These are phyloP conservation scores for Physella acuta DNA, from an alignment of 1,140 invertebrate genomes.

Conservation along the genomic window DNA sequence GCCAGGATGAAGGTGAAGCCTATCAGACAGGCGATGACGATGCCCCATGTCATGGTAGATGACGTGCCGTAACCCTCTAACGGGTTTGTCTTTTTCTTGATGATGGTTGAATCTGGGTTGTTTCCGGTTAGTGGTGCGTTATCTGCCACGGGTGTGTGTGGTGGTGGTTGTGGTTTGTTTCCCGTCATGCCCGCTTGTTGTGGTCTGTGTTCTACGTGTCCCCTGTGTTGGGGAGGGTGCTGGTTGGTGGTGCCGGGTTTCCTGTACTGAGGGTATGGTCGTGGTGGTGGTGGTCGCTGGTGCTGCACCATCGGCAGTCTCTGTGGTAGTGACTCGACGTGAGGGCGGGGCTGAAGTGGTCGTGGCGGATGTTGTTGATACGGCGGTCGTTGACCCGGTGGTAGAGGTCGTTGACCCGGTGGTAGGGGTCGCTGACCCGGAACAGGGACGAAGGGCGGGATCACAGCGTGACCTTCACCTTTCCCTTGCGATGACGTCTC, in stretches of 20 bases:
- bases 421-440: too few species aligned
- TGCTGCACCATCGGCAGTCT: neutral
- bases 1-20: conserved; percentile 44
- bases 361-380: neutral
- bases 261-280: neutral
- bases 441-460: too few species aligned
- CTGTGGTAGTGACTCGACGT: neutral
- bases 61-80: conserved; percentile 11
- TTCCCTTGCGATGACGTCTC: too few species aligned
- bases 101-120: too few species aligned
- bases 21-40: conserved; percentile 41
- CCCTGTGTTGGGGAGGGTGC: neutral
- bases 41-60: conserved; percentile 36
- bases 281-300: neutral
- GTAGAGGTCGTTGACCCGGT: neutral
- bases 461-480: too few species aligned
- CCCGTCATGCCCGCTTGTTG: neutral
- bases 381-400: neutral
- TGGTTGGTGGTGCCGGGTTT: neutral
- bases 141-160: neutral
- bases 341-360: neutral
- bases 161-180: too few species aligned
- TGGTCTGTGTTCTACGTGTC: too few species aligned
- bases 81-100: neutral
- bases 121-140: neutral